Base-by-base conservation (phyloP, 2,113 vertebrate species). In the Pica pica region DNA sequence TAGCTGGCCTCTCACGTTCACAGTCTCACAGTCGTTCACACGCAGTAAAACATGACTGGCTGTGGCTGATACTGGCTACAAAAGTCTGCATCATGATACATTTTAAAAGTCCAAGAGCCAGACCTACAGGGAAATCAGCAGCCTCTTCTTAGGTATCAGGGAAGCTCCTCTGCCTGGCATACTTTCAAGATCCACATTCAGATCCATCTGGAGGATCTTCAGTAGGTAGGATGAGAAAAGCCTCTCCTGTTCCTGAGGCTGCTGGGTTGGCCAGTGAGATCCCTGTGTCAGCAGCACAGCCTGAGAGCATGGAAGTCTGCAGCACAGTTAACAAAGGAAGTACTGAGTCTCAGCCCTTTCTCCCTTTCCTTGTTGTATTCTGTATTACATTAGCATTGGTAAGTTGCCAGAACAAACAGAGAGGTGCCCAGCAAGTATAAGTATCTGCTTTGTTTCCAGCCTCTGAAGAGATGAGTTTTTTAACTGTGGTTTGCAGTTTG, bases 391-490 rank as follows among this genome's bases (percentile, higher is more conserved):
- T 44, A 88, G 92, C 75, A 83, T 33, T 80, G 78, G 19, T 12
- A 61, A 23, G 6, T 11, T 93, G 85, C 88, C 92, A 89, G 33
- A 65, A 44, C 35, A 86, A 93, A 70, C 22, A 91, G 44, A 82
- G 60, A 86, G 21, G 26, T 83, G 47, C 63, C 23, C 75, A 69
- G 41, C 0, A 0, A 71, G 31, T 57, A 2, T 8, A 78, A 84
- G 27, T 39, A 61, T n/a, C 79, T 75, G 33, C 83, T 67, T 89
- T 83, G 63, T 90, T 80, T 59, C 56, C 0, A 1, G 42, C 68
- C 42, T 70, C 56, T 60, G 26, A 90, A 75, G 73, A 92, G 24
- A 1, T 71, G 14, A 74, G 4, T 0, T 11, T 65, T 83, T 81
- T 17, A 69, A 61, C 17, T 23, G 50, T 1, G 0, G 39, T 37